phyloP scores from a whole-genome alignment of 2,888 invertebrate genomes.

The Unio delphinus region DNA sequence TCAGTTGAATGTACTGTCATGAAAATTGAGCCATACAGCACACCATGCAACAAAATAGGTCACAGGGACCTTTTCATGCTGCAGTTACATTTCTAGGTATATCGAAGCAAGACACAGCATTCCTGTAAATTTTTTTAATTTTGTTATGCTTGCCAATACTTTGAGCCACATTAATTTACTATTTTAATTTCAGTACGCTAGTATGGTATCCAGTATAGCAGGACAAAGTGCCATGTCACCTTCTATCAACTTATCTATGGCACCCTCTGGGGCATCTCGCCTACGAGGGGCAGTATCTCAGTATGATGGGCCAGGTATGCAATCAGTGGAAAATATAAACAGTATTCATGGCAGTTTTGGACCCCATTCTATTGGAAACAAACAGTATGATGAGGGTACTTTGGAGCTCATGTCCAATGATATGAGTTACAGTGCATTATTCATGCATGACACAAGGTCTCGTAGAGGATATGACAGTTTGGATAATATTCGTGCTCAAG shows the following conservation, averaged over 20 bases:
- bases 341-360: slow-evolving; percentile 36
- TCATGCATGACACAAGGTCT: slow-evolving; percentile 66
- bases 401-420: slow-evolving; percentile 65
- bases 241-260: slow-evolving; percentile 26
- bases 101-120: too few species aligned
- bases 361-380: slow-evolving; percentile 18
- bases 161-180: not conserved
- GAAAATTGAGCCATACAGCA: too few species aligned
- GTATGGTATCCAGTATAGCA: slow-evolving; percentile 51
- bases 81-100: too few species aligned
- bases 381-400: slow-evolving; percentile 53
- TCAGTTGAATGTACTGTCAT: too few species aligned
- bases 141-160: too few species aligned
- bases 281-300: slow-evolving; percentile 63
- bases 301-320: slow-evolving; percentile 58
- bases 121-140: too few species aligned
- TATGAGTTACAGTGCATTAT: slow-evolving; percentile 70
- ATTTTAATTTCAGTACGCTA: slow-evolving; percentile 45
- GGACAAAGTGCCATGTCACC: slow-evolving; percentile 43
- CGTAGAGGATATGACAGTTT: slow-evolving; percentile 42
- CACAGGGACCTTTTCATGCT: too few species aligned
- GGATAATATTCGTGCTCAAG: slow-evolving; percentile 49
- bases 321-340: slow-evolving; percentile 32
- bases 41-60: too few species aligned
- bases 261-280: slow-evolving; percentile 23